Evolutionary conservation across 2,113 vertebrate genomes (phyloP).

Genomic region (Rhadina sibilatrix): DNA sequence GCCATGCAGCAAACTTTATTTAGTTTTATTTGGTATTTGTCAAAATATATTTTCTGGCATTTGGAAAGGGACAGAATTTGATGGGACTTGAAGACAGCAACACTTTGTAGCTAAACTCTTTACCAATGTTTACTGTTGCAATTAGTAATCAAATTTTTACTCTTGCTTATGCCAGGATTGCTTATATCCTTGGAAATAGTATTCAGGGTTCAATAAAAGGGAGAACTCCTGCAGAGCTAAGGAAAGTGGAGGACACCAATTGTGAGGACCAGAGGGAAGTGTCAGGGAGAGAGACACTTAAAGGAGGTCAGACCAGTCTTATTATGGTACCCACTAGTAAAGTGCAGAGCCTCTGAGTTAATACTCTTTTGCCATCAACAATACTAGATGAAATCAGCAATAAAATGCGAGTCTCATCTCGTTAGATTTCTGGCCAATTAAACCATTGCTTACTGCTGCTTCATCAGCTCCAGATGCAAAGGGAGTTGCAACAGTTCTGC

Average conservation of each 20-base stretch:
- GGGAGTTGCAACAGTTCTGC: not conserved
- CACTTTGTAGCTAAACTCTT: not conserved
- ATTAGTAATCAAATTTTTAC: not conserved
- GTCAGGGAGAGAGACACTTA: not conserved
- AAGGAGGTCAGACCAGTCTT: not conserved
- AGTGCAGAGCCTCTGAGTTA: not conserved
- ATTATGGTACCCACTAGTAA: not conserved
- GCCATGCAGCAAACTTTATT: not conserved
- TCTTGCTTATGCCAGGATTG: not conserved
- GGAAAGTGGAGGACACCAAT: not conserved
- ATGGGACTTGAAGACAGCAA: not conserved
- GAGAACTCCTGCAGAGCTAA: not conserved
- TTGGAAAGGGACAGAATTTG: not conserved
- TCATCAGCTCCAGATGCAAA: not conserved
- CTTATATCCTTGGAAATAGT: not conserved
- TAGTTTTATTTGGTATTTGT: not conserved
- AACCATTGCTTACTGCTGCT: not conserved
- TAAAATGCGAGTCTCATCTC: not conserved
- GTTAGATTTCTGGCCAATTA: not conserved
- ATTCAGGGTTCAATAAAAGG: not conserved
- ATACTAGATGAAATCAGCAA: not conserved
- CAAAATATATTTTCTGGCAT: not conserved
- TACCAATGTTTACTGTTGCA: not conserved
- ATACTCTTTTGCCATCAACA: not conserved
- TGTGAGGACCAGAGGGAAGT: not conserved